These are phyloP conservation scores for Venustaconcha ellipsiformis DNA, from an alignment of 1,140 invertebrate genomes.

Conservation along the genomic window DNA sequence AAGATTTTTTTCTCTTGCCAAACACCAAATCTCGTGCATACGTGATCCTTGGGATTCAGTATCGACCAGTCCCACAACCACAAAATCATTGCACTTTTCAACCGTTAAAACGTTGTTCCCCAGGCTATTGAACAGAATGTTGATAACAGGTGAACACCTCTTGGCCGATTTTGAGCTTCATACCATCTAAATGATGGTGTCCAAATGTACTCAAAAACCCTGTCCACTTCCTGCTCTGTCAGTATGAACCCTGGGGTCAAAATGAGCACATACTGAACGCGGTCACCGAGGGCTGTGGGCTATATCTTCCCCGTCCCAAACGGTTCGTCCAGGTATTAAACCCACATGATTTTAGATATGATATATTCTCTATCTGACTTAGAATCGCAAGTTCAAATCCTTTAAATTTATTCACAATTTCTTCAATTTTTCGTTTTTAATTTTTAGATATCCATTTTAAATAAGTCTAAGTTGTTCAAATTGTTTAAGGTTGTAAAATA, in stretches of 20 bases:
- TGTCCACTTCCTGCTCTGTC: background rate
- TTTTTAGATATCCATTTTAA: too few relatives aligned
- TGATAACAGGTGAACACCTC: conserved; percentile 2
- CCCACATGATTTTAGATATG: background rate
- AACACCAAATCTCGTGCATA: conserved; percentile 25
- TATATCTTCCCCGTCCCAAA: conserved; percentile 7
- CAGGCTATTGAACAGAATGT: background rate
- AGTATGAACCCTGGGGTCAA: background rate
- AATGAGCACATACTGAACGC: conserved; percentile 2
- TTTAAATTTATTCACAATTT: too few relatives aligned
- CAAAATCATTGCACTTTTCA: too few relatives aligned
- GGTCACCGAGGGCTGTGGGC: background rate
- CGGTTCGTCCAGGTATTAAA: background rate
- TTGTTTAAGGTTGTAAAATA: too few relatives aligned
- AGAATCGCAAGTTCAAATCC: too few relatives aligned
- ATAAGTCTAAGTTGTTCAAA: too few relatives aligned
- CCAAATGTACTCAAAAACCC: background rate
- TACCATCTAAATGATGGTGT: background rate
- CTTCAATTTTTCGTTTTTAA: too few relatives aligned
- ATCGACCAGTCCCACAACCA: conserved; percentile 21
- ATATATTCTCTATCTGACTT: too few relatives aligned
- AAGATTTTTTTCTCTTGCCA: too few relatives aligned
- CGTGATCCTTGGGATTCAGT: conserved; percentile 31
- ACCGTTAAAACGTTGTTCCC: conserved; percentile 8
- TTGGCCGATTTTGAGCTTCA: conserved; percentile 3